phyloP scores from a whole-genome alignment of 2,113 vertebrate genomes.

The Xenopus tropicalis region UCB_Xtro_10.0 CM004448.2:67225501-67226000 shows the following conservation, averaged over 20 bases:
- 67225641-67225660: no score
- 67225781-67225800: neutral
- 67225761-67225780: constrained; percentile 1
- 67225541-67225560: no score
- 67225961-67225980: neutral
- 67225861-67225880: constrained; percentile 24
- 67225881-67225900: constrained; percentile 31
- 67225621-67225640: no score
- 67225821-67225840: constrained; percentile 8
- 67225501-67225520: no score
- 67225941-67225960: constrained; percentile 4
- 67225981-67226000: neutral
- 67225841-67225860: constrained; percentile 10
- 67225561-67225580: no score
- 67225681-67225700: neutral
- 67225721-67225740: neutral
- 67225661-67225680: no score
- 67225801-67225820: neutral
- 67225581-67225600: no score
- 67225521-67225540: no score
- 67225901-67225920: constrained; percentile 12
- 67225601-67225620: no score
- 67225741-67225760: neutral
- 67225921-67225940: constrained; percentile 6
- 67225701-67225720: neutral